These are phyloP conservation scores for Mugil cephalus DNA, from an alignment of 2,113 vertebrate genomes.

Conservation along the genomic window DNA sequence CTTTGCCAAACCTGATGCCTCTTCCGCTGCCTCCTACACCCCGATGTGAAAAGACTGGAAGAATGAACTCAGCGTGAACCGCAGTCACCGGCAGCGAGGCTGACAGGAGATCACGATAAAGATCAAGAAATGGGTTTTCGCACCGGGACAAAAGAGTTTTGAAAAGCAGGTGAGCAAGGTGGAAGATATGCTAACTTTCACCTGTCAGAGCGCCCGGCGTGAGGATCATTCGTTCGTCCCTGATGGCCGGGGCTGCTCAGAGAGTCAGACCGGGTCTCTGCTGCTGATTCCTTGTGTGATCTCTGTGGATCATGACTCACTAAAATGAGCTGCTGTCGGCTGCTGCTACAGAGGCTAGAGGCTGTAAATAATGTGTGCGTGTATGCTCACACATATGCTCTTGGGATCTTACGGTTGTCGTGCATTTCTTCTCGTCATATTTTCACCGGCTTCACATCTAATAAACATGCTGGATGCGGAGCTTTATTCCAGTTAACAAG, in stretches of 20 bases:
- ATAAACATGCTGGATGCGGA: too few species aligned
- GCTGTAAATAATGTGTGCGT: background rate
- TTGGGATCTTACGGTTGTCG: background rate
- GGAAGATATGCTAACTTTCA: conserved; percentile 12
- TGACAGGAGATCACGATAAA: conserved; percentile 27
- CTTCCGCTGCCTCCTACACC: conserved; percentile 3
- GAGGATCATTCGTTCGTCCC: conserved; percentile 23
- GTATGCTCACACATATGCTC: background rate
- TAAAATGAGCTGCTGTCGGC: conserved; percentile 31
- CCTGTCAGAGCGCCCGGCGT: background rate
- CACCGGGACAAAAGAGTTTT: conserved; percentile 32
- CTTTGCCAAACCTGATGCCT: background rate
- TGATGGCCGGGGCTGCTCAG: background rate
- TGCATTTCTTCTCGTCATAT: background rate
- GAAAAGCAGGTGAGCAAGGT: background rate
- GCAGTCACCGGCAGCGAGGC: conserved; percentile 13
- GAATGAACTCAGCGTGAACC: conserved; percentile 22
- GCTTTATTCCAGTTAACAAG: background rate
- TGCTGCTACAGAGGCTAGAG: conserved; percentile 4
- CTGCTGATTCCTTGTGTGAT: conserved; percentile 37
- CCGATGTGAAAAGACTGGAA: conserved; percentile 5
- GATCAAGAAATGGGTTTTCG: conserved; percentile 32
- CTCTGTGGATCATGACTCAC: conserved; percentile 49
- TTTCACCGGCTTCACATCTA: too few species aligned
- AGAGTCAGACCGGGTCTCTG: conserved; percentile 28